Evolutionary conservation across 1,140 invertebrate species (phyloP), one percentile per base, ranked within the genome.

Genomic region (Hyles vespertilio): DNA sequence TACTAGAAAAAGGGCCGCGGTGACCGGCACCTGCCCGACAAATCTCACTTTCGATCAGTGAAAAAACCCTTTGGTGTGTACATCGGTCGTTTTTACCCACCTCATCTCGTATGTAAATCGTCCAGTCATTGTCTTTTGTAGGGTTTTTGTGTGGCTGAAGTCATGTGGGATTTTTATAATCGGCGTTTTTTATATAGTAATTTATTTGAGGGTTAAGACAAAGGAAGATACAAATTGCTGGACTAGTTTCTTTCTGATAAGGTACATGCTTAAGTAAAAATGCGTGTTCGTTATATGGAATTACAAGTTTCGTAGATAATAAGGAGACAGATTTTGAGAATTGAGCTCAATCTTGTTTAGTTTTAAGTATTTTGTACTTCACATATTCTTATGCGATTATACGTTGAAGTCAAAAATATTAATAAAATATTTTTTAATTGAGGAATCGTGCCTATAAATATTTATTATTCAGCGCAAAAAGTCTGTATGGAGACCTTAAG

Each of bases 31-130:
- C 83, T 84, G 83, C 79, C 74, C 59, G 40, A 59, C 63, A 67
- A 73, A 76, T 74, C 76, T 80, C 77, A 81, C 83, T 86, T 80
- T 83, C 81, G 71, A 74, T 80, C 58, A 61, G 34, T 52, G 50
- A 52, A 63, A 71, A 71, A 72, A 67, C 63, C 65, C 54, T 53
- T 40, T 8, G 8, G 5, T 5, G 36, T 40, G 36, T 40, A 40
- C 36, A 40, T 40, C 36, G 36, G 36, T 40, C 36, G 36, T 40
- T 40, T 40, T 78, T 77, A 74, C 69, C 44, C 48, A 49, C 52
- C 54, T 67, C 81, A 82, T 81, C 73, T 77, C 72, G 69, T 79
- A 81, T 82, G 81, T 84, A 83, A 86, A 86, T 84, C 72, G 73
- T 51, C 72, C 44, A 82, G 81, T 86, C 83, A 86, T 78, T 81